These are phyloP conservation scores for Poicephalus meyeri DNA, from an alignment of 2,113 vertebrate genomes.

Conservation along the genomic window DNA sequence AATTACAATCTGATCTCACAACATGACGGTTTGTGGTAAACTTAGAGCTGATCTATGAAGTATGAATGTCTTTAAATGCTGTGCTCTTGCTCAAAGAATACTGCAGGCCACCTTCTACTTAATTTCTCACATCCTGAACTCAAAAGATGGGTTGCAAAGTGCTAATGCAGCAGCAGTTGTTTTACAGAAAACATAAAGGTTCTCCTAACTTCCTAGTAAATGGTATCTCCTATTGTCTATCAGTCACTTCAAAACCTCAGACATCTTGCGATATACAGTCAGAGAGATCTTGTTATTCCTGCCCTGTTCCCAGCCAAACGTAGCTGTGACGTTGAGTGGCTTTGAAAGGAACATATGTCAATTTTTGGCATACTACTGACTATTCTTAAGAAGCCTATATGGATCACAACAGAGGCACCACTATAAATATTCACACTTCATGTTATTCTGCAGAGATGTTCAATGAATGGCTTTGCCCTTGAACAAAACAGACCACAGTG, in stretches of 20 bases:
- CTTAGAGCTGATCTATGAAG: not conserved
- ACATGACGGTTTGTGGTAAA: not conserved
- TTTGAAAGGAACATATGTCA: constrained; percentile 47
- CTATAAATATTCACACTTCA: constrained; percentile 49
- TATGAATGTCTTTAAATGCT: not conserved
- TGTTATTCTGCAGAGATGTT: not conserved
- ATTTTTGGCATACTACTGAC: constrained; percentile 38
- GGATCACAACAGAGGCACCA: not conserved
- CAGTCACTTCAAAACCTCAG: constrained; percentile 22
- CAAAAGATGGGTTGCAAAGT: not conserved
- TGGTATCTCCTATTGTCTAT: not conserved
- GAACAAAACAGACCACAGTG: constrained; percentile 15
- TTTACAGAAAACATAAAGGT: not conserved
- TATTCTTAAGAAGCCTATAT: constrained; percentile 10
- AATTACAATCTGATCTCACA: not conserved
- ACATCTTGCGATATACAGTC: not conserved
- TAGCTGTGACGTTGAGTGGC: not conserved
- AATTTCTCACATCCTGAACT: not conserved
- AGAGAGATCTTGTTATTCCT: constrained; percentile 29
- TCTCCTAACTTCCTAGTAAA: not conserved
- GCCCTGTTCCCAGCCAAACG: not conserved
- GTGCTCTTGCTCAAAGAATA: not conserved
- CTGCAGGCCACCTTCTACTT: not conserved
- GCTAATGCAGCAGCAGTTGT: constrained; percentile 28
- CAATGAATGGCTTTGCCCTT: constrained; percentile 42